Evolutionary conservation across 2,113 vertebrate species (phyloP).

Genomic region (Oxyura jamaicensis): DNA sequence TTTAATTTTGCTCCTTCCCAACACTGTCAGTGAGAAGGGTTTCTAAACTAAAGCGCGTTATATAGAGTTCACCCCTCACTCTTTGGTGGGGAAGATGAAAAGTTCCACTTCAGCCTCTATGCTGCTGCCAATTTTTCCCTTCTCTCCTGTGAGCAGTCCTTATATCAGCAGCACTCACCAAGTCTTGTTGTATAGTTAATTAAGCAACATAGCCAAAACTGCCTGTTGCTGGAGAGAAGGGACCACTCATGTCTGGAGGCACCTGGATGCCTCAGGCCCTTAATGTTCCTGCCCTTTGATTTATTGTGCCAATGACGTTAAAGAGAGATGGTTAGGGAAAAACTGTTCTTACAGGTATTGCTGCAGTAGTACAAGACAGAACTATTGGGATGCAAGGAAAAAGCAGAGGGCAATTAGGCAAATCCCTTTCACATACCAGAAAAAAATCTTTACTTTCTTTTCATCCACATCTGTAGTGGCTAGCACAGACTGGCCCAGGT

Average conservation of each 20-base stretch:
- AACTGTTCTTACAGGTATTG: background rate
- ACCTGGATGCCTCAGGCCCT: background rate
- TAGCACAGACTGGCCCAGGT: background rate
- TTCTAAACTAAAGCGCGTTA: background rate
- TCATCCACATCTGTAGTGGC: background rate
- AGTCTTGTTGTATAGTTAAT: background rate
- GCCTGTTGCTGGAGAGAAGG: background rate
- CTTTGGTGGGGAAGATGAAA: background rate
- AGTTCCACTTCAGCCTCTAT: background rate
- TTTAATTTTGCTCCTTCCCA: background rate
- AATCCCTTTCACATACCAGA: background rate
- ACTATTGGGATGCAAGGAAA: background rate
- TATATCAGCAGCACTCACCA: background rate
- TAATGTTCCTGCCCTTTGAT: background rate
- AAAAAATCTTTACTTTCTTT: background rate
- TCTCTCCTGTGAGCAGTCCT: background rate
- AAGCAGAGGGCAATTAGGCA: background rate
- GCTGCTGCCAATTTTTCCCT: background rate
- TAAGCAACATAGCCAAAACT: background rate
- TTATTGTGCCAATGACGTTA: background rate
- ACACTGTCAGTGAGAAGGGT: background rate
- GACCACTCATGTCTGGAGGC: background rate
- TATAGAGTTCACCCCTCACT: background rate
- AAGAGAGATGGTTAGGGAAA: background rate
- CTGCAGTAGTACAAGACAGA: background rate